These are phyloP conservation scores for Limnothrissa miodon DNA, from an alignment of 2,113 vertebrate genomes.

Conservation along the genomic window DNA sequence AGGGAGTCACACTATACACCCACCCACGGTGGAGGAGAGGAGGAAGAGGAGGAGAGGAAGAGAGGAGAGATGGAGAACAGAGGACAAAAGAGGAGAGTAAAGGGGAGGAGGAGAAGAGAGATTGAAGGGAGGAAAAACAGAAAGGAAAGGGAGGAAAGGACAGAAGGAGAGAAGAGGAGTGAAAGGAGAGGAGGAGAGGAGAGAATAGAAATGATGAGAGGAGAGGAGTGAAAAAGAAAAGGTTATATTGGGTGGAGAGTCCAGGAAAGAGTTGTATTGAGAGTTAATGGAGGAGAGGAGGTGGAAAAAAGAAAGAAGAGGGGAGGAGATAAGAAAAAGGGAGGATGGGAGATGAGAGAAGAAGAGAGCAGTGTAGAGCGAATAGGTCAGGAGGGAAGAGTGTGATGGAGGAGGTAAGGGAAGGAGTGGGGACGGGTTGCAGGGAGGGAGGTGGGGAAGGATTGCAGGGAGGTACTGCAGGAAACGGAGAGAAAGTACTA, in stretches of 20 bases:
- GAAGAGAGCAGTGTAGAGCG: background rate
- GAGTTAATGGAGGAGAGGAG: no score
- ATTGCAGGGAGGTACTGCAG: no score
- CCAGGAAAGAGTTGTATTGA: no score
- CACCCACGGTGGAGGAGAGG: background rate
- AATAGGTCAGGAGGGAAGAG: background rate
- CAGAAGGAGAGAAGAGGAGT: background rate
- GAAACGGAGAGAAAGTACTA: no score
- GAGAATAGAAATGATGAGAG: no score
- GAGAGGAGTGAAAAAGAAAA: no score
- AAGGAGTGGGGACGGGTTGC: background rate
- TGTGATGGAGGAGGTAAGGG: background rate
- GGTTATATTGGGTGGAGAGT: no score
- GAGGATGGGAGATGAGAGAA: background rate
- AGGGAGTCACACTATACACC: background rate
- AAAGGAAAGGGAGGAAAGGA: background rate
- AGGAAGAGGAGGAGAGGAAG: no score
- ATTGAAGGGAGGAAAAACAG: background rate
- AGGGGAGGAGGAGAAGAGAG: background rate
- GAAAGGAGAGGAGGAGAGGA: background rate
- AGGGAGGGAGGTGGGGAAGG: no score
- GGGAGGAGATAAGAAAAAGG: background rate
- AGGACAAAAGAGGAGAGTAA: background rate
- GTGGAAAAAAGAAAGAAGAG: background rate
- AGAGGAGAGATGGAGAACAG: background rate